A percentile compares a stretch with the other conserved stretches of the same genome.
Evolutionary conservation across 2,797 vertebrate genomes (phyloP).

Genomic region (Melanotaenia trifasciata): DNA sequence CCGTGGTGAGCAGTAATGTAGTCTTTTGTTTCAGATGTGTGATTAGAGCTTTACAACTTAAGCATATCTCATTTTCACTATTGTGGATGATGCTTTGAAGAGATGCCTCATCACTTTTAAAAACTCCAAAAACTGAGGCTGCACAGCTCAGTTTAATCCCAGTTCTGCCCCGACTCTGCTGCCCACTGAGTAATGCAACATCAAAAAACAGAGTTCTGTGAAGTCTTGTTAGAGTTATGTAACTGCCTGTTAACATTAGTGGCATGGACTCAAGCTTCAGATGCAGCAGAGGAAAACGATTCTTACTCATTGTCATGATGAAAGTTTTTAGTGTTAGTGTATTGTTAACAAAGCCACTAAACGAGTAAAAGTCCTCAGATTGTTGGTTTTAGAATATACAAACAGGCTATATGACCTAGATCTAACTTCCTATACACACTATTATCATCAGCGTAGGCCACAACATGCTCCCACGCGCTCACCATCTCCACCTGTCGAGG

Average conservation of each 20-base stretch:
- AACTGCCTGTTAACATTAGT: slow-evolving; percentile 62
- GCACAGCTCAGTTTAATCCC: slow-evolving; percentile 68
- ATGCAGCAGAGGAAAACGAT: slow-evolving; percentile 11
- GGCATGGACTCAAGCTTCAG: slow-evolving; percentile 17
- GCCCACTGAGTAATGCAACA: slow-evolving; percentile 52
- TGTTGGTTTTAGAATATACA: background rate
- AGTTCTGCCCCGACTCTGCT: slow-evolving; percentile 42
- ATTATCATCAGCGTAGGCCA: background rate
- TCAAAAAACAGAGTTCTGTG: slow-evolving; percentile 55
- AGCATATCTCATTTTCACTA: slow-evolving; percentile 47
- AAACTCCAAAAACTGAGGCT: slow-evolving; percentile 37
- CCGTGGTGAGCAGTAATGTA: slow-evolving; percentile 39
- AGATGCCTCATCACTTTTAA: slow-evolving; percentile 68
- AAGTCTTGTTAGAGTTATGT: slow-evolving; percentile 63
- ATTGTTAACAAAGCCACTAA: background rate
- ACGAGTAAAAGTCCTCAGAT: background rate
- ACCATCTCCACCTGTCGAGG: slow-evolving; percentile 95
- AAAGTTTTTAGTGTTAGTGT: slow-evolving; percentile 14
- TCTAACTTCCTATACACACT: slow-evolving; percentile 37
- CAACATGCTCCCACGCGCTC: slow-evolving; percentile 64
- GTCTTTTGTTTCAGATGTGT: slow-evolving; percentile 39
- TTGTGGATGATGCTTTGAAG: slow-evolving; percentile 40
- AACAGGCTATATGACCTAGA: slow-evolving; percentile 7
- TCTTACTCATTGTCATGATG: background rate
- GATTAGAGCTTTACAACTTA: slow-evolving; percentile 27